A percentile compares a stretch with the other conserved stretches of the same genome.
Evolutionary conservation across 1,140 invertebrate species (phyloP).

Genomic region (Cydia pomonella): DNA sequence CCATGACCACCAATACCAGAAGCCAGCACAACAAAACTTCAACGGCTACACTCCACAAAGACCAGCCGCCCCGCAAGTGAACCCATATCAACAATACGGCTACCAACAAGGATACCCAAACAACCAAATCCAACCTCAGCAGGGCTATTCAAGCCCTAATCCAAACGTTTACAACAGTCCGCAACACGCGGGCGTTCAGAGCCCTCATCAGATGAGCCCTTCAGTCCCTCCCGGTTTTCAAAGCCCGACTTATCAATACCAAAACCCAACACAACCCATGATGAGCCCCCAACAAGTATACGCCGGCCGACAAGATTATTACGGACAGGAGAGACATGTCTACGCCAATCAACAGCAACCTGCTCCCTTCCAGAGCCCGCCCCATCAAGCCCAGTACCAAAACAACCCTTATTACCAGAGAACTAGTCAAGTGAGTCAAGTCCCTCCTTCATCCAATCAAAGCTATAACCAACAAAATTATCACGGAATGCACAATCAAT

Average conservation of each 20-base stretch:
- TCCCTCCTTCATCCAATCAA: conserved; percentile 47
- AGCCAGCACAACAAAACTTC: conserved; percentile 60
- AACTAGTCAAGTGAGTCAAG: conserved; percentile 48
- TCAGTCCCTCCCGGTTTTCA: conserved; percentile 64
- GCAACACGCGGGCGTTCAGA: conserved; percentile 61
- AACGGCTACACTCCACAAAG: conserved; percentile 72
- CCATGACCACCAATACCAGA: conserved; percentile 78
- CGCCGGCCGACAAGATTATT: conserved; percentile 61
- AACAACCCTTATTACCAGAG: conserved; percentile 65
- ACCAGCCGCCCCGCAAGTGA: conserved; percentile 60
- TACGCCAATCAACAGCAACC: conserved; percentile 74
- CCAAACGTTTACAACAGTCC: conserved; percentile 69
- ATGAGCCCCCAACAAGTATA: conserved; percentile 68
- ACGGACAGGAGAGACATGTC: conserved; percentile 65
- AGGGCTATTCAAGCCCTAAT: conserved; percentile 63
- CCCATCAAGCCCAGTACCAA: conserved; percentile 70
- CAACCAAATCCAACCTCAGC: conserved; percentile 60
- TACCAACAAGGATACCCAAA: conserved; percentile 66
- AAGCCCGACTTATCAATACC: conserved; percentile 72
- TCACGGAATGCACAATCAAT: conserved; percentile 60
- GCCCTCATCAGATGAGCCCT: conserved; percentile 61
- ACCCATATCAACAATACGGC: conserved; percentile 62
- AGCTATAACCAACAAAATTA: conserved; percentile 56
- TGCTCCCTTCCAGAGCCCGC: conserved; percentile 68
- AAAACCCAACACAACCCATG: conserved; percentile 69